Conservation (phyloP, 92 coral and sea anemone species). For the Zoanthus sansibaricus region DNA sequence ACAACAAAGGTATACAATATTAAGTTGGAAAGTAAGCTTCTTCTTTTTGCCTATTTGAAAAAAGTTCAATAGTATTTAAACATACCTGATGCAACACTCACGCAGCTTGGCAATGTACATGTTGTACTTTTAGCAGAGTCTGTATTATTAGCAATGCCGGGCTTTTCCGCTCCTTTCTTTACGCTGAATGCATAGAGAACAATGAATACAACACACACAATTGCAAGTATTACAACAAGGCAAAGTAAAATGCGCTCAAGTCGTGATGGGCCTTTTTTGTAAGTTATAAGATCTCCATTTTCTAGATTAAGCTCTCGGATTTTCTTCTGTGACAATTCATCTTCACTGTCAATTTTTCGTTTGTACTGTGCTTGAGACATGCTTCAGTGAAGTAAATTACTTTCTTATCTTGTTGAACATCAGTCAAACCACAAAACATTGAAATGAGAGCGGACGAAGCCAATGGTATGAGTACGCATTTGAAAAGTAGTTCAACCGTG, state of each 20-base stretch:
- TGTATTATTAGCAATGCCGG: neutral
- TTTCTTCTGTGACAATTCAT: neutral
- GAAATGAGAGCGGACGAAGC: neutral
- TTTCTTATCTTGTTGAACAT: neutral
- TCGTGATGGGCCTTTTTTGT: constrained; percentile 28
- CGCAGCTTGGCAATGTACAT: constrained; percentile 9
- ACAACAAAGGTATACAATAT: no score
- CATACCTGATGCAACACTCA: constrained; percentile 35
- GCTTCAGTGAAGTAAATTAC: neutral
- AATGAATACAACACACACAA: constrained; percentile 50
- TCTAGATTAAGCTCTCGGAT: neutral
- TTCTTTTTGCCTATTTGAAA: no score
- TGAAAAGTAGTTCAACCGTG: neutral
- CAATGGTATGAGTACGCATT: neutral
- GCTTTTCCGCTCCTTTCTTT: neutral
- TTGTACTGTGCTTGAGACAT: constrained; percentile 46
- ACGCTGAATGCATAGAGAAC: constrained; percentile 32
- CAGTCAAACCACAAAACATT: neutral
- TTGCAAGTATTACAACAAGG: constrained; percentile 33
- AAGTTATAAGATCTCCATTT: neutral
- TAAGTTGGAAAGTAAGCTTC: no score
- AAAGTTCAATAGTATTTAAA: neutral
- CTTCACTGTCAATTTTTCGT: constrained; percentile 52
- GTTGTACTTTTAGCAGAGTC: neutral
- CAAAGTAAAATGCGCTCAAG: constrained; percentile 59